phyloP scores from a whole-genome alignment of 2,113 vertebrate genomes.

The Mormyrus lacerda region DNA sequence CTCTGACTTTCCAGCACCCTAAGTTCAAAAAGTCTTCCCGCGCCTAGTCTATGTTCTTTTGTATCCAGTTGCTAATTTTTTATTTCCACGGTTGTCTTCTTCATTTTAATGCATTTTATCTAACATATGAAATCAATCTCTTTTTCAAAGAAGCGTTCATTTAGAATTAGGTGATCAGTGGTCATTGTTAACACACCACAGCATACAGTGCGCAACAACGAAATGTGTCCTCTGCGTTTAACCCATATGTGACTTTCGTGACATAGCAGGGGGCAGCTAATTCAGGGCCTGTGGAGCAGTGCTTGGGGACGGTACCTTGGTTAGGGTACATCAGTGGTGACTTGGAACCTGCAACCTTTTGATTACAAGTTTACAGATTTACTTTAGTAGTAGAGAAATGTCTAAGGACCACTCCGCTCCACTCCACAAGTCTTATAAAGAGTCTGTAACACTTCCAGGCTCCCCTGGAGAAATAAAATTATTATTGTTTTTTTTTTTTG shows the following conservation, averaged over 20 bases:
- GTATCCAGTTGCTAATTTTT: not conserved
- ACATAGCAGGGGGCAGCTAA: too few relatives aligned
- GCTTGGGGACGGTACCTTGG: too few relatives aligned
- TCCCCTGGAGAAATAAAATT: too few relatives aligned
- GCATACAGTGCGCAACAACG: too few relatives aligned
- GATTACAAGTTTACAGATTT: not conserved
- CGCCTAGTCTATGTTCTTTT: not conserved
- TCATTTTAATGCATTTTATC: not conserved
- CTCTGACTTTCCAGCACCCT: not conserved
- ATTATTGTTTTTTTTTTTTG: not conserved
- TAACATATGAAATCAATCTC: not conserved
- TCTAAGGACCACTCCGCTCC: not conserved
- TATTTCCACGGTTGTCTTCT: too few relatives aligned
- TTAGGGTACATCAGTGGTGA: too few relatives aligned
- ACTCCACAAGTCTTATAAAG: not conserved
- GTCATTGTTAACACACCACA: too few relatives aligned
- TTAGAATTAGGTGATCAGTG: too few relatives aligned
- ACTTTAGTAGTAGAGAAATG: not conserved
- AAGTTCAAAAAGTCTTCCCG: not conserved
- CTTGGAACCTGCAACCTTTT: too few relatives aligned
- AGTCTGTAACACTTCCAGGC: not conserved
- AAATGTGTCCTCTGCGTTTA: too few relatives aligned
- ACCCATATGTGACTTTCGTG: too few relatives aligned
- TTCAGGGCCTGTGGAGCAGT: too few relatives aligned
- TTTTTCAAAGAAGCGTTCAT: not conserved